These are phyloP conservation scores for Mormyrus hasselquistii DNA, from an alignment of 2,797 vertebrate species.

Conservation along the genomic window DNA sequence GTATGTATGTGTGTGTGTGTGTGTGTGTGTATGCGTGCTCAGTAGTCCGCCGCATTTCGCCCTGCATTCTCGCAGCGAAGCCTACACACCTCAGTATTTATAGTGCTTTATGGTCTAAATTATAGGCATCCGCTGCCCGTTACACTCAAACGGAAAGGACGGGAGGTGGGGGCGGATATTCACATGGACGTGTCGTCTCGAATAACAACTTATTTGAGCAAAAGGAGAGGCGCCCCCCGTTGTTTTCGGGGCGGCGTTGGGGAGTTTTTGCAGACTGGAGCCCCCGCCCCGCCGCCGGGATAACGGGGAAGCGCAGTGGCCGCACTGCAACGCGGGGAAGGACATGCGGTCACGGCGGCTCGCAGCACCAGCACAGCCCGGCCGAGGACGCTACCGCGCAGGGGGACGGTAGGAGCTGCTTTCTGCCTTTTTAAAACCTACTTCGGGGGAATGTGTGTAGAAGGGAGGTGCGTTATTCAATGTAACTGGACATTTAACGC, in stretches of 20 bases:
- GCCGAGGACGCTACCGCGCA: background rate
- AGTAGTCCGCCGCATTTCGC: background rate
- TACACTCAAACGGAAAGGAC: background rate
- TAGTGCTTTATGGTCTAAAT: background rate
- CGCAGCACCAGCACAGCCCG: slow-evolving; percentile 24
- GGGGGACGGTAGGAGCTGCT: slow-evolving; percentile 24
- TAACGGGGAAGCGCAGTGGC: slow-evolving; percentile 20
- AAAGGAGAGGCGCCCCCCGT: background rate
- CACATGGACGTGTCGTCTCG: background rate
- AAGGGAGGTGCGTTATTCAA: background rate
- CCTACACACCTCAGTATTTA: background rate
- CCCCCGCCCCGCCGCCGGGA: slow-evolving; percentile 16
- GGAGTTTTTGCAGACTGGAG: background rate
- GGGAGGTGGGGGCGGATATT: background rate
- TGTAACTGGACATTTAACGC: background rate
- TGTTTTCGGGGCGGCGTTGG: background rate
- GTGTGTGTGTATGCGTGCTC: background rate
- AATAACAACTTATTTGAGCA: background rate
- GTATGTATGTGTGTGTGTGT: background rate
- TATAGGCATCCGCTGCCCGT: background rate
- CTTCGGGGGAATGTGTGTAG: background rate
- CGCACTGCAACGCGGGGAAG: slow-evolving; percentile 19
- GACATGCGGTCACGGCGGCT: slow-evolving; percentile 33
- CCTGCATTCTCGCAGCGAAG: background rate
- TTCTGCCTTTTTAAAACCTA: background rate